Percentiles rank a stretch among this genome's conserved stretches.
Conservation (phyloP, 2,797 vertebrate genomes). For the Coregonus suidteri region DNA sequence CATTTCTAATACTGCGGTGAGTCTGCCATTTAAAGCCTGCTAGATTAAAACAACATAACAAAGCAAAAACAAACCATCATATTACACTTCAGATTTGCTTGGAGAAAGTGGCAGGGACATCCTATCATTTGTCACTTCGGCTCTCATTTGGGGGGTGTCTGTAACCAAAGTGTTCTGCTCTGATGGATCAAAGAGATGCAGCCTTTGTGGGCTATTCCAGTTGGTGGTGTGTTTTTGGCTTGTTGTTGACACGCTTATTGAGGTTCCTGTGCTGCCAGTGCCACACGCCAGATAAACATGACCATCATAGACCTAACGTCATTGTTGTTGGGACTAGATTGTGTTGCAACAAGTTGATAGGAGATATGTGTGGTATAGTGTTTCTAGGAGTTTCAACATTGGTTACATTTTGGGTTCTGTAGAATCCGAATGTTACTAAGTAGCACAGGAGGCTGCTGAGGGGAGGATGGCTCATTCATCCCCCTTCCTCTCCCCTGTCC, state of each 20-base stretch:
- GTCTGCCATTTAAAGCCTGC: constrained; percentile 46
- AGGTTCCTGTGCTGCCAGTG: background rate
- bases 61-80: background rate
- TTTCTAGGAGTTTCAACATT: constrained; percentile 21
- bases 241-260: constrained; percentile 44
- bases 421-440: background rate
- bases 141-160: constrained; percentile 50
- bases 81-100: constrained; percentile 46
- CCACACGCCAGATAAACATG: constrained; percentile 56
- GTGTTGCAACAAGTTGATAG: constrained; percentile 48
- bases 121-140: constrained; percentile 52
- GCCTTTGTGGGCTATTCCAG: constrained; percentile 58
- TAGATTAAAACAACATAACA: constrained; percentile 30
- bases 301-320: constrained; percentile 14
- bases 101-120: constrained; percentile 21
- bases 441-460: too few relatives aligned
- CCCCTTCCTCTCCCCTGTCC: too few relatives aligned
- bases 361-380: too few relatives aligned
- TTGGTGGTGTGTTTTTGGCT: constrained; percentile 37
- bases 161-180: constrained; percentile 46
- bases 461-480: too few relatives aligned
- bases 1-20: constrained; percentile 18
- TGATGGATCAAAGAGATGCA: constrained; percentile 58
- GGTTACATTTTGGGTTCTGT: background rate
- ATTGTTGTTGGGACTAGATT: constrained; percentile 38